Evolutionary conservation across 2,113 vertebrate genomes (phyloP).

Genomic region (Cheirogaleus medius): DNA sequence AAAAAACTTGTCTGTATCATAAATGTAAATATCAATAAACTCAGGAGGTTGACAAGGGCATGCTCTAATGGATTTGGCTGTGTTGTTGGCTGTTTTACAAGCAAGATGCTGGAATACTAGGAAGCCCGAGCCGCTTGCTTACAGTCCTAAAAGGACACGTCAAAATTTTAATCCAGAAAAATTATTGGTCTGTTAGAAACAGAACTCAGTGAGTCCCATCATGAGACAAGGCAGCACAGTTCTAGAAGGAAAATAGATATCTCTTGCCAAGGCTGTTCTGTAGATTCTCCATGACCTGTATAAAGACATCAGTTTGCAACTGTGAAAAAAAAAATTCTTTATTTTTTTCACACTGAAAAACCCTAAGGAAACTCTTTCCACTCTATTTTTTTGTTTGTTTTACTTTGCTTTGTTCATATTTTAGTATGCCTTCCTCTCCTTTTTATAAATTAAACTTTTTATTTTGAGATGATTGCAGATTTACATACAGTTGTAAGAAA

Average conservation of each 20-base stretch:
- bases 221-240: not conserved
- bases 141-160: not conserved
- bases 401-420: not conserved
- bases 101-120: not conserved
- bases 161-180: not conserved
- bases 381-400: not conserved
- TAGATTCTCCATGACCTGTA: not conserved
- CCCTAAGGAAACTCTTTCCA: not conserved
- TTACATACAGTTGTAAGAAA: not conserved
- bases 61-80: slow-evolving; percentile 27
- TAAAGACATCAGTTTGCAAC: not conserved
- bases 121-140: not conserved
- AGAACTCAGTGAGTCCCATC: not conserved
- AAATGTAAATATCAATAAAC: slow-evolving; percentile 74
- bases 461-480: slow-evolving; percentile 24
- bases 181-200: not conserved
- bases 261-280: not conserved
- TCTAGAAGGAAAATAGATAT: not conserved
- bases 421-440: not conserved
- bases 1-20: slow-evolving; percentile 57
- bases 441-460: not conserved
- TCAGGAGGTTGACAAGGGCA: slow-evolving; percentile 48
- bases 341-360: not conserved
- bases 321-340: not conserved
- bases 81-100: slow-evolving; percentile 46